phyloP scores from a whole-genome alignment of 2,797 vertebrate species.

The Babyrousa celebensis region DNA sequence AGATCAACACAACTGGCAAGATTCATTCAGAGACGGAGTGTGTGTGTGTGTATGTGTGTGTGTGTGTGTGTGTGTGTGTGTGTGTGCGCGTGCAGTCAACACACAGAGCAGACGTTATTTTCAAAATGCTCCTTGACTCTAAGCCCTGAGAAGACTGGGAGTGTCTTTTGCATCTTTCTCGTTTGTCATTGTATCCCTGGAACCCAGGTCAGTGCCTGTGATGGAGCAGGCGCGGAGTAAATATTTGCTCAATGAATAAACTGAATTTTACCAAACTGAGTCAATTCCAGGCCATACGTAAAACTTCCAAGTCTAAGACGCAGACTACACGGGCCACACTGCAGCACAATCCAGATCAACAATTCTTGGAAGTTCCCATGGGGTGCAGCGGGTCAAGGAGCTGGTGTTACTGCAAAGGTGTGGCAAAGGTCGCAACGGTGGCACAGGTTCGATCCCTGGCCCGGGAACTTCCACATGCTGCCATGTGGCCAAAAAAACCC shows the following conservation, averaged over 20 bases:
- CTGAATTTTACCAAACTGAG: conserved; percentile 48
- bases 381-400: too few species aligned
- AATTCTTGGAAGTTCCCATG: background rate
- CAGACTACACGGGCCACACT: background rate
- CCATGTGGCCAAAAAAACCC: too few species aligned
- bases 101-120: background rate
- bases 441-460: too few species aligned
- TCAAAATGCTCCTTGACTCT: background rate
- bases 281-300: conserved; percentile 30
- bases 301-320: conserved; percentile 52
- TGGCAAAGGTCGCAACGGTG: too few species aligned
- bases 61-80: background rate
- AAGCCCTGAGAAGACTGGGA: background rate
- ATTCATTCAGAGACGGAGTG: background rate
- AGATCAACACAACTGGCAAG: conserved; percentile 38
- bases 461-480: too few species aligned
- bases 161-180: background rate
- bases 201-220: background rate
- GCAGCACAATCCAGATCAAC: background rate
- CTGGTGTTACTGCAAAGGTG: too few species aligned
- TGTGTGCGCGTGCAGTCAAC: background rate
- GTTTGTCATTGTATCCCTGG: background rate
- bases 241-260: background rate
- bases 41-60: background rate
- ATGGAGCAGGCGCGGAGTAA: background rate